Evolutionary conservation across 2,888 invertebrate genomes (phyloP).

Genomic region (Sabatieria punctata): DNA sequence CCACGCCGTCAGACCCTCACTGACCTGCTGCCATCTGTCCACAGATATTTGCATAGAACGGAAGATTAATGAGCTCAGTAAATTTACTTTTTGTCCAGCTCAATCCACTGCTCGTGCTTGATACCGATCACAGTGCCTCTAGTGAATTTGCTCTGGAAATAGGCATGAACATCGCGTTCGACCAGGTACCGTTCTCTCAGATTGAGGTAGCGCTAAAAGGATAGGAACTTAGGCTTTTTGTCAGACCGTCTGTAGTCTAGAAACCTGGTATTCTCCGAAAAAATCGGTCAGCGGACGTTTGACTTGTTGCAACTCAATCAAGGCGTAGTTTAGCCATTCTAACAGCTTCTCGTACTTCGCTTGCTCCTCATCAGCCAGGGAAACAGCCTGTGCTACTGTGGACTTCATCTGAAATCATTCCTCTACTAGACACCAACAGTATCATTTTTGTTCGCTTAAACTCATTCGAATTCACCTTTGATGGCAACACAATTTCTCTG

Average conservation of each 20-base stretch:
- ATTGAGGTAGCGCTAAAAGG: neutral
- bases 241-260: neutral
- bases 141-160: neutral
- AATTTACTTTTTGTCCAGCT: neutral
- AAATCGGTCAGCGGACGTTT: neutral
- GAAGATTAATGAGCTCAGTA: too few species aligned
- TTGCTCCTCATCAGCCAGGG: constrained; percentile 13
- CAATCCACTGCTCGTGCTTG: neutral
- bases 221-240: neutral
- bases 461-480: too few species aligned
- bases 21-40: constrained; percentile 3
- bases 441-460: too few species aligned
- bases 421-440: too few species aligned
- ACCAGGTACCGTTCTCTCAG: constrained; percentile 1
- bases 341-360: constrained; percentile 15
- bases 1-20: constrained; percentile 5
- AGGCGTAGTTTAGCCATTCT: constrained; percentile 2
- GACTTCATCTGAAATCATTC: neutral
- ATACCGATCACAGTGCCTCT: neutral
- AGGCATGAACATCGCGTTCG: neutral
- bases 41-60: too few species aligned
- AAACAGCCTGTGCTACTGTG: neutral
- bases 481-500: too few species aligned
- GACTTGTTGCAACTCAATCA: neutral
- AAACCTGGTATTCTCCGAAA: constrained; percentile 6